phyloP scores from a whole-genome alignment of 2,113 vertebrate genomes.

The Pipra filicauda region DNA sequence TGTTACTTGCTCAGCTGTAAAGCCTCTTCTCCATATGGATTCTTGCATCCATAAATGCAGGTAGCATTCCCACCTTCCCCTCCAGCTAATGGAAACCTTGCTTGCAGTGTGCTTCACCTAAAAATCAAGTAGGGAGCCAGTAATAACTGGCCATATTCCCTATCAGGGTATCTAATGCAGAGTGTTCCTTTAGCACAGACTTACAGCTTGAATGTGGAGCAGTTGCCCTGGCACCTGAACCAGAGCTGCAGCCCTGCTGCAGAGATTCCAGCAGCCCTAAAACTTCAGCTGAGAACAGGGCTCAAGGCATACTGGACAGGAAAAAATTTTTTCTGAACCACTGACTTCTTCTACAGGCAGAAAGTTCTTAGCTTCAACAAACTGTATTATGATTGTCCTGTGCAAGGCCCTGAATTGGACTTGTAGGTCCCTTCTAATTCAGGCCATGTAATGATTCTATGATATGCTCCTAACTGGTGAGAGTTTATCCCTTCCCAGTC shows the following conservation, averaged over 20 bases:
- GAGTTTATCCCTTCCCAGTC: background rate
- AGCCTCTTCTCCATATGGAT: background rate
- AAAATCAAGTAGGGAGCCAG: background rate
- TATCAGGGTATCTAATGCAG: background rate
- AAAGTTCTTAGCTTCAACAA: background rate
- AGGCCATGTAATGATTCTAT: background rate
- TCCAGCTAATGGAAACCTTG: background rate
- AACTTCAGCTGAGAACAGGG: background rate
- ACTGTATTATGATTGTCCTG: background rate
- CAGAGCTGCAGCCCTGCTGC: background rate
- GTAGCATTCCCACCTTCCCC: background rate
- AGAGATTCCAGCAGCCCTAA: background rate
- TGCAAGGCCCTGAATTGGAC: background rate
- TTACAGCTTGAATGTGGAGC: background rate
- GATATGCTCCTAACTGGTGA: background rate
- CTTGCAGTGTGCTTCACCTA: background rate
- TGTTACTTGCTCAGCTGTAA: background rate
- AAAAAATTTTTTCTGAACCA: background rate
- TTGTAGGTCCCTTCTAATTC: background rate
- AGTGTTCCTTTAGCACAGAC: background rate
- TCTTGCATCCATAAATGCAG: background rate
- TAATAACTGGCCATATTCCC: background rate
- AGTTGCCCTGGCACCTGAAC: background rate
- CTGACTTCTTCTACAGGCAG: background rate
- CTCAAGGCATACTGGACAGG: background rate